Evolutionary conservation across 2,797 vertebrate species (phyloP).

Genomic region (Mico argentatus): DNA sequence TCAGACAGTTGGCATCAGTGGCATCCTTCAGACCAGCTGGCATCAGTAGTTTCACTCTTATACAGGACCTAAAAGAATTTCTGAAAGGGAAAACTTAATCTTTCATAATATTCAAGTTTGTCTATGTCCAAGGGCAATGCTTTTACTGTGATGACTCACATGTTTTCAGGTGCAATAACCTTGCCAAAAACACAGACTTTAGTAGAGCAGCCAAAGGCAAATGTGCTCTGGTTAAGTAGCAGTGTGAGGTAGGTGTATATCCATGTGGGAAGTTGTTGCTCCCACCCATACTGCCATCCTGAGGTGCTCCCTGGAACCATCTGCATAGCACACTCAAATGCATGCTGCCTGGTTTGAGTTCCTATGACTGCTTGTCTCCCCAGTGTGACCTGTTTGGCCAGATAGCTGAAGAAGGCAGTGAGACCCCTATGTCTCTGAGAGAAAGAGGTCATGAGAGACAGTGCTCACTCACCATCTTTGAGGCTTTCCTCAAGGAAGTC

Average conservation of each 20-base stretch:
- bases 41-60: not conserved
- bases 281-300: not conserved
- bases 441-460: not conserved
- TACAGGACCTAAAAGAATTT: not conserved
- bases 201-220: not conserved
- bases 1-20: not conserved
- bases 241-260: too few species aligned
- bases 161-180: not conserved
- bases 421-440: not conserved
- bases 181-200: not conserved
- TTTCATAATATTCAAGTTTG: not conserved
- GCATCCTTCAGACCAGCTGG: too few species aligned
- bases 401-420: not conserved
- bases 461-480: not conserved
- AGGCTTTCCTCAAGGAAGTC: not conserved
- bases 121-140: not conserved
- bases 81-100: not conserved
- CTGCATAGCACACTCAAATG: not conserved
- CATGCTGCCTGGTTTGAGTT: not conserved
- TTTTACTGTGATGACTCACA: not conserved
- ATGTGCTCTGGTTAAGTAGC: too few species aligned
- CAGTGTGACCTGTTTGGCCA: not conserved
- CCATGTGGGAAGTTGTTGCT: accelerated
- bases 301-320: not conserved
- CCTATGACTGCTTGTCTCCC: too few species aligned